Evolutionary conservation across 2,888 invertebrate species (phyloP), one percentile per base, ranked within the genome.

Genomic region (Phaedon cochleariae): DNA sequence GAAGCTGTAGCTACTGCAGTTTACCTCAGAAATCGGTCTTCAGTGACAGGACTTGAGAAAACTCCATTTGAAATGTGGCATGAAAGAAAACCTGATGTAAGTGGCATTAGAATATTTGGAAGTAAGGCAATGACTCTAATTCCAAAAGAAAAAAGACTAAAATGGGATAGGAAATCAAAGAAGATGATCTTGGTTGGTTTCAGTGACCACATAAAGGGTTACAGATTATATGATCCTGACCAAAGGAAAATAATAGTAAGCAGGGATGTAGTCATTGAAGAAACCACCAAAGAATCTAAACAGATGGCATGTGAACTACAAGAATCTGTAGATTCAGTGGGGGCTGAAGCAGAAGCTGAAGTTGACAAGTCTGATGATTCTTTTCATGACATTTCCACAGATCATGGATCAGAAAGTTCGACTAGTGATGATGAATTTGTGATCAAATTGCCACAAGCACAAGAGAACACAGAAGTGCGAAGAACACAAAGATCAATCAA

Each of bases 41-140:
- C 67, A 46, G 68, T 62, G 20, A 65, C n/a, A n/a, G n/a, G n/a
- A n/a, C n/a, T n/a, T n/a, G n/a, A n/a, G n/a, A n/a, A n/a, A n/a
- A n/a, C n/a, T n/a, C 72, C 72, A 49, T 70, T 61, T 52, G 71
- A 71, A 52, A 64, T 72, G 34, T 73, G 71, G 71, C 22, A 41
- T 31, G 54, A 59, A 7, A 64, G 29, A 51, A 72, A 73, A 62
- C 64, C 68, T 34, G 62, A 72, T 60, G 59, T 74, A n/a, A 67
- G 63, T 41, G 20, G 51, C 29, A 49, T 70, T 52, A 64, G 61
- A 58, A 65, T 72, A 22, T 74, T 74, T 68, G 70, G 70, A n/a
- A 65, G 69, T 55, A 51, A 57, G 18, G 68, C 58, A 2, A 73
- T 72, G 71, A 63, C 59, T 2, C 68, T 65, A 15, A 61, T 71